Conservation (phyloP, 2,888 invertebrate genomes). For the Cristatella mucedo region DNA sequence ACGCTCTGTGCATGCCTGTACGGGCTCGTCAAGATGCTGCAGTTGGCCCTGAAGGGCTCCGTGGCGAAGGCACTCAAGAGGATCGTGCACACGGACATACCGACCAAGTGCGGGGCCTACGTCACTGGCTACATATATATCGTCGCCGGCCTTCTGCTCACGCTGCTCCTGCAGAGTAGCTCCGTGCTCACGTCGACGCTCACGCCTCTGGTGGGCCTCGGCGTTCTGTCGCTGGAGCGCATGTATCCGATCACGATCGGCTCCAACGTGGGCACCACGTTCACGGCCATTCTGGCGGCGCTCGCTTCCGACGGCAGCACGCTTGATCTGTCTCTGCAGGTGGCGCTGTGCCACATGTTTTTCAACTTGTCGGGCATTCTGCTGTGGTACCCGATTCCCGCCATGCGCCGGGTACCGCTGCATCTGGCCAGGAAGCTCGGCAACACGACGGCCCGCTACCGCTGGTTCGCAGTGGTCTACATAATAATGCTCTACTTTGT, state of each 20-base stretch:
- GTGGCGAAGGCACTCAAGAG: constrained; percentile 22
- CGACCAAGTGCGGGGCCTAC: no score
- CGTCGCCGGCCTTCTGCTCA: constrained; percentile 21
- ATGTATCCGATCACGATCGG: constrained; percentile 30
- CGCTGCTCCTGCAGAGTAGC: constrained; percentile 28
- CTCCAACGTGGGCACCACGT: constrained; percentile 30
- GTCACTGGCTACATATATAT: constrained; percentile 22
- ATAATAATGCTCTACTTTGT: constrained; percentile 25
- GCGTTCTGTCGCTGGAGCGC: constrained; percentile 23
- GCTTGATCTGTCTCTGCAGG: constrained; percentile 18
- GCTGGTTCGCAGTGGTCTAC: constrained; percentile 45
- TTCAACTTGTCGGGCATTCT: constrained; percentile 44
- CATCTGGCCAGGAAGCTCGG: constrained; percentile 42
- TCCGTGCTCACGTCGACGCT: constrained; percentile 29
- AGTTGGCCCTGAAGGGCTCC: constrained; percentile 19
- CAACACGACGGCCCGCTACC: constrained; percentile 42
- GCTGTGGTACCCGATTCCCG: constrained; percentile 44
- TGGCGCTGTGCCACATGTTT: constrained; percentile 46
- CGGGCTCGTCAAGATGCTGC: constrained; percentile 26
- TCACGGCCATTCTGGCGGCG: constrained; percentile 28
- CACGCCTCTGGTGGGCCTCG: constrained; percentile 28
- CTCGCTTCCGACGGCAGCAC: constrained; percentile 17
- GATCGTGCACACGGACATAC: constrained; percentile 24
- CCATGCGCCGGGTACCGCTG: constrained; percentile 42
- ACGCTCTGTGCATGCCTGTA: constrained; percentile 22